phyloP scores from a whole-genome alignment of 2,888 invertebrate genomes.

The Nasonia oneida region DNA sequence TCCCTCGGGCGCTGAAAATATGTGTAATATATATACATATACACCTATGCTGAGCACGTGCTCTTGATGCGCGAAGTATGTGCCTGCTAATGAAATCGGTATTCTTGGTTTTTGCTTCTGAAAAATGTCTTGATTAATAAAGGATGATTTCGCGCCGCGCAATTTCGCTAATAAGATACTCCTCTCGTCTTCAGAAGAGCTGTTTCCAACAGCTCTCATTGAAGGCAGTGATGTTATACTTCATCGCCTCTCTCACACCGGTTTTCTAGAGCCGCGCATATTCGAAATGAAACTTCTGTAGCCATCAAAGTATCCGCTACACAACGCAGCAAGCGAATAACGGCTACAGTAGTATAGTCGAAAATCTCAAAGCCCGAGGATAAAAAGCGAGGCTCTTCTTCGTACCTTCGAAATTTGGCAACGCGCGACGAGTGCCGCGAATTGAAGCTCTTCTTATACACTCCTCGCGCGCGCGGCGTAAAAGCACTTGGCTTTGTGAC shows the following conservation, averaged over 20 bases:
- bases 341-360: neutral
- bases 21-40: neutral
- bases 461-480: slow-evolving; percentile 22
- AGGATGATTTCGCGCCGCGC: neutral
- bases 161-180: too few species aligned
- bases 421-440: slow-evolving; percentile 17
- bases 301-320: neutral
- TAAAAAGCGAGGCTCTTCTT: neutral
- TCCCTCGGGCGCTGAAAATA: slow-evolving; percentile 58
- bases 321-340: neutral
- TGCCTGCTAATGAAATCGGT: neutral
- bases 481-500: slow-evolving; percentile 52
- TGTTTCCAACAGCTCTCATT: too few species aligned
- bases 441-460: slow-evolving; percentile 1
- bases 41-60: neutral
- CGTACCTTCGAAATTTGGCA: slow-evolving; percentile 19
- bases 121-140: neutral
- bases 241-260: neutral
- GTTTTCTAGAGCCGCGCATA: neutral
- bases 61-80: slow-evolving; percentile 16
- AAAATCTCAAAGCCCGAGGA: neutral
- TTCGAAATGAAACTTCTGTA: neutral
- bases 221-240: neutral
- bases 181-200: too few species aligned
- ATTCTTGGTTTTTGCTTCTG: neutral